phyloP scores from a whole-genome alignment of 2,113 vertebrate species.

The Dromas ardeola region DNA sequence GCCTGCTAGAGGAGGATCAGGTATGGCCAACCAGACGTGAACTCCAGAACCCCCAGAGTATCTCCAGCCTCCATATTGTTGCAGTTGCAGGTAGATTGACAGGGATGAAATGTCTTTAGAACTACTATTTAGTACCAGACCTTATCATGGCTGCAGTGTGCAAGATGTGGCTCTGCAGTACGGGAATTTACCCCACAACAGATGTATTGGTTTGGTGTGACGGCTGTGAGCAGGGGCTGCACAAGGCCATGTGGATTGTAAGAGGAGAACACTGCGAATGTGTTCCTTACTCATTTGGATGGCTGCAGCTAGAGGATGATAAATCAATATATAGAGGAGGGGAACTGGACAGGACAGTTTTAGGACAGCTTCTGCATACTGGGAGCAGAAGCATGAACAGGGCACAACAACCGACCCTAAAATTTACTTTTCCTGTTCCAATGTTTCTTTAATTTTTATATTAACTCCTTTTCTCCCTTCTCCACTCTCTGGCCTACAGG shows the following conservation, averaged over 20 bases:
- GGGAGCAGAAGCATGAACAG: not conserved
- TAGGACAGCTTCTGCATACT: not conserved
- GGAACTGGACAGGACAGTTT: not conserved
- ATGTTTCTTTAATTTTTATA: not conserved
- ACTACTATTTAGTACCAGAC: not conserved
- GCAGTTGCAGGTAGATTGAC: not conserved
- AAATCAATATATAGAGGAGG: not conserved
- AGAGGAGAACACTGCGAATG: not conserved
- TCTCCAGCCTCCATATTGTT: not conserved
- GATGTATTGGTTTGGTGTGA: not conserved
- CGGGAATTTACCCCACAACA: not conserved
- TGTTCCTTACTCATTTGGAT: not conserved
- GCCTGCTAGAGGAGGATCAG: not conserved
- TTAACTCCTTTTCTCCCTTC: not conserved
- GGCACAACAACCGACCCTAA: not conserved
- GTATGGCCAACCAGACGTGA: not conserved
- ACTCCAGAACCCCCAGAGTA: not conserved
- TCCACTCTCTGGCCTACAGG: not conserved
- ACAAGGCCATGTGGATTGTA: not conserved
- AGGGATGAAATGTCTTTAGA: not conserved
- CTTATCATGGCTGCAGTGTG: not conserved
- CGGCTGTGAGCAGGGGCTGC: not conserved
- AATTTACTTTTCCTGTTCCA: not conserved
- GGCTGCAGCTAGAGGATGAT: not conserved
- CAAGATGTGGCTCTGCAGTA: not conserved